Base-by-base conservation (phyloP, 2,888 invertebrate genomes). In the Hyles lineata region DNA sequence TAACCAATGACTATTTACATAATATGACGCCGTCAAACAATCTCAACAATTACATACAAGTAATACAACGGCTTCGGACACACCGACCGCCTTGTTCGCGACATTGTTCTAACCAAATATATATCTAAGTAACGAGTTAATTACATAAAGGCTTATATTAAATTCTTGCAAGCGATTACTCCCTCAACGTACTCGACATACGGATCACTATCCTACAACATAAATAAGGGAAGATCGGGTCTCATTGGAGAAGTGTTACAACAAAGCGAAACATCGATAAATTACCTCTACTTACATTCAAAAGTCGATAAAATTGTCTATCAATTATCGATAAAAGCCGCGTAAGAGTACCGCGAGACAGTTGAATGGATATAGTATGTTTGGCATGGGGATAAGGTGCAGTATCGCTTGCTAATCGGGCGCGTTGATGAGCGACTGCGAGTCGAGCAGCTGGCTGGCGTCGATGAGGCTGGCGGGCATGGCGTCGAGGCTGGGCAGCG, bases 371-470 rank as follows among this genome's bases (percentile, higher is more conserved):
- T 17, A 25, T 17, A 60, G n/a, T 17, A 55, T 2, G 19, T 55
- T 17, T 55, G 55, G 55, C 55, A n/a, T 55, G 19, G 55, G 55
- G 55, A 67, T 67, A 67, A 67, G 43, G 23, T 11, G 23, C 9
- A 67, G 21, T 21, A 43, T 63, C n/a, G 35, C 21, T 63, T 21
- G 63, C 29, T 70, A 70, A 32, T 70, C 70, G 1, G 70, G 58
- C 11, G 70, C 70, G n/a, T 70, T 70, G 58, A 70, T 55, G 19
- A 70, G 70, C 4, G 70, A 70, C 85, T 96, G 96, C 5, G 97
- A 96, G 87, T 97, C 97, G 74, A 96, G 89, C 71, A 96, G 93
- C 78, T 95, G 96, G 72, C 95, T 96, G 52, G 95, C 95, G 82
- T 96, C 95, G 63, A 96, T 92, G 77, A 96, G 94, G 74, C 96